Base-by-base conservation (phyloP, 1,140 invertebrate genomes). In the Diorhabda elongata region DNA sequence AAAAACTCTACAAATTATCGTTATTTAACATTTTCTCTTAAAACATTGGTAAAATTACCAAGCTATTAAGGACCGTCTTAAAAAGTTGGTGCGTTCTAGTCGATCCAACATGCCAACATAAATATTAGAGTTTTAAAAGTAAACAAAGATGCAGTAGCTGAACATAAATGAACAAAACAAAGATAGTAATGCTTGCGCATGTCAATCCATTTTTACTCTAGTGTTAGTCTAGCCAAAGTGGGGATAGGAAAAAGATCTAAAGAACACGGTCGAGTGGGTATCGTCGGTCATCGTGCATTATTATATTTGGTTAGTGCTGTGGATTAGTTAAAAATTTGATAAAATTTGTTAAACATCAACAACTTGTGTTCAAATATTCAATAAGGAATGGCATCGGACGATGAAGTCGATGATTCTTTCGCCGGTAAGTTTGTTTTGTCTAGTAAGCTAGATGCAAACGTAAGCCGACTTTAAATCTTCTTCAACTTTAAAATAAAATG, bases 381-480 rank as follows among this genome's bases (percentile, higher is more conserved):
- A 11, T 47, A 58, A 44, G 47, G 52, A 44, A 91, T 92, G 90
- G 90, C 90, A 78, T 92, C 90, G 69, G 90, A 91, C 78, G 90
- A 91, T 75, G 89, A 91, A 84, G 85, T 91, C 76, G 90, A 91
- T 77, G 90, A 90, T 77, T 89, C 85, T 80, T 91, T 88, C 79
- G 89, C 88, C 86, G 90, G 90, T 92, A 86, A 90, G 87, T 81
- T 78, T 72, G 70, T 75, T 76, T 76, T 72, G 71, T 70, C 47
- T 69, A 69, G 58, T 73, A 61, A 69, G 68, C 67, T 70, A 72
- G 71, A 66, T 72, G 68, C 64, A 62, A 72, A 71, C 69, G 64
- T 68, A 69, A 72, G 72, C 72, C 70, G 74, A 73, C 67, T 72
- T 70, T 42, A 75, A 75, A 67, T 69, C 69, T 66, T 63, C 61